Base-by-base conservation (phyloP, 1,140 invertebrate species). In the Pseudomyrmex cubaensis region DNA sequence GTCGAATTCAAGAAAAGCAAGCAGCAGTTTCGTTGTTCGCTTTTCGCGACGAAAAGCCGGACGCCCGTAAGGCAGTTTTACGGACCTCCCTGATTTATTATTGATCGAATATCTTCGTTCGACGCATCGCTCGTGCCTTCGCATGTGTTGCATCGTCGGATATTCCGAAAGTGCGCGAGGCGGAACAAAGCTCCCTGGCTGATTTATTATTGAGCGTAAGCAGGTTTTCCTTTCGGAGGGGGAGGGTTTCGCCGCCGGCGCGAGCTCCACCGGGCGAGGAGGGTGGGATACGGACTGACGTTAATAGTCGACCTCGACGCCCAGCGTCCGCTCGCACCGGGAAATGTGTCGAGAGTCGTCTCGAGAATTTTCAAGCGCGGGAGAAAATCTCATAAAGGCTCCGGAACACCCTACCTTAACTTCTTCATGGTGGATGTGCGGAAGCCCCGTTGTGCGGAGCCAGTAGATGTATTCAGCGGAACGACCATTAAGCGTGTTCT, bases 201-300 rank as follows among this genome's bases (percentile, higher is more conserved):
- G 85, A 89, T 84, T 88, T 89, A 89, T 89, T 85, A 87, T 85
- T 77, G 64, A 76, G 35, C 82, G 77, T 83, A 86, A 78, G 83
- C 77, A 64, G 86, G 78, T 87, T 83, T 85, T 83, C 70, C 73
- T 74, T 73, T 77, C 73, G 54, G 25, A 59, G 63, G 5, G 35
- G 5, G 35, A 7, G 35, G 35, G 35, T 35, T 52, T 77, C 67
- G 69, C 63, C 67, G 46, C 72, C 50, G 20, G 56, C 50, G 66
- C 44, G 61, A 67, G 35, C 10, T n/a, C 22, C 22, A 67, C 59
- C 35, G 0, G 5, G 35, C 35, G 35, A 35, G 35, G 5, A 35
- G 54, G 46, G 44, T 59, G 63, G 59, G 22, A 84, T 74, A 50
- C 73, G 67, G 46, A 20, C 56, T 48, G 72, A 84, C 63, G 75